A percentile compares a stretch with the other conserved stretches of the same genome.
Conservation (phyloP, 2,113 vertebrate genomes). For the Progne subis region DNA sequence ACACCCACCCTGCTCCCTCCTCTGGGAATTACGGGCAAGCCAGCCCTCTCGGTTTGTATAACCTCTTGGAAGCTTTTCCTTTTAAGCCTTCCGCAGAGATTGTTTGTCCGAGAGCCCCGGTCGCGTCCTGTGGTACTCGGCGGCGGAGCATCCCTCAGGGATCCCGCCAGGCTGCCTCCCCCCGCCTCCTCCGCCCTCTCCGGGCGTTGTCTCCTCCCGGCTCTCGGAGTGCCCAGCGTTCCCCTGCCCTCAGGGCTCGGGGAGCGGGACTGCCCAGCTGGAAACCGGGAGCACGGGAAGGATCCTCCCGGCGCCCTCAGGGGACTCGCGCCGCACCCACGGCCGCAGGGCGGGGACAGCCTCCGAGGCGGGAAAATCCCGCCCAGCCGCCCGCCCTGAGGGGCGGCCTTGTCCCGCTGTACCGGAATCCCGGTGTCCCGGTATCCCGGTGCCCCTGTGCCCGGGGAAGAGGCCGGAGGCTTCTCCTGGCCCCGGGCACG, state of each 20-base stretch:
- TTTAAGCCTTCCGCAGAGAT: background rate
- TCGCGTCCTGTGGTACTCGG: background rate
- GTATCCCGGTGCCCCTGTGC: background rate
- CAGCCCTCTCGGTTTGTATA: background rate
- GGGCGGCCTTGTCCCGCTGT: background rate
- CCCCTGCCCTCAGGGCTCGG: background rate
- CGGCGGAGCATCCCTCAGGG: background rate
- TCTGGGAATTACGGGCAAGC: background rate
- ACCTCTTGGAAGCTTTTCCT: background rate
- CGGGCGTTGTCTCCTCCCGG: background rate
- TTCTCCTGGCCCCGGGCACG: background rate
- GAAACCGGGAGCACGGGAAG: rapidly evolving
- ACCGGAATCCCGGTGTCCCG: background rate
- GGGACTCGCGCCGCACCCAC: rapidly evolving
- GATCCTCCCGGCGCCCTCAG: rapidly evolving
- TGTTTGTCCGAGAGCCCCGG: background rate
- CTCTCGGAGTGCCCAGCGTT: rapidly evolving
- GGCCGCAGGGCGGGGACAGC: background rate
- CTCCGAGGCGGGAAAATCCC: background rate
- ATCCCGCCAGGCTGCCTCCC: background rate
- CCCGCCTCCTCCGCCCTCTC: background rate
- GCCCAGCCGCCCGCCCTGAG: rapidly evolving
- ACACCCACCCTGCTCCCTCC: background rate
- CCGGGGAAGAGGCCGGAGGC: background rate
- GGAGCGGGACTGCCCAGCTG: rapidly evolving